phyloP scores from a whole-genome alignment of 2,113 vertebrate species.

The Pseudorectes ferrugineus region DNA sequence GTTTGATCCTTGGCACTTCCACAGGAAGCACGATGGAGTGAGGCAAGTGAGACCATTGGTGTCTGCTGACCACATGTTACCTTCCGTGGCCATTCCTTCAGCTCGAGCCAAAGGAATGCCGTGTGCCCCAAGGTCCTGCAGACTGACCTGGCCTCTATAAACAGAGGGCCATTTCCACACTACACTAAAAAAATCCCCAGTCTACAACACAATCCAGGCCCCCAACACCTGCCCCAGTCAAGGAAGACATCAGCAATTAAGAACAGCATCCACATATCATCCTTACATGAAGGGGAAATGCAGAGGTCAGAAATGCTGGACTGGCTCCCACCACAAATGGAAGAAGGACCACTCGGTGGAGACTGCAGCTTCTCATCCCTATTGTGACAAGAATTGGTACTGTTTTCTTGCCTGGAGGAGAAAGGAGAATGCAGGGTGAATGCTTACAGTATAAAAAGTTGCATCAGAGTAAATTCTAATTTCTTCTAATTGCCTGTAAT shows the following conservation, averaged over 20 bases:
- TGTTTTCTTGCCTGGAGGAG: slow-evolving; percentile 49
- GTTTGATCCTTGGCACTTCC: neutral
- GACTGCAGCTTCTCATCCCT: slow-evolving; percentile 47
- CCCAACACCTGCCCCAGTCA: neutral
- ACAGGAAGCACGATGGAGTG: neutral
- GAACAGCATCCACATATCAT: neutral
- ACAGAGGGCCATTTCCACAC: neutral
- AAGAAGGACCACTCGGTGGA: slow-evolving; percentile 33
- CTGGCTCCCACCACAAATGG: slow-evolving; percentile 62
- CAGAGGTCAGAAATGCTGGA: slow-evolving; percentile 65
- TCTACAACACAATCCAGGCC: neutral
- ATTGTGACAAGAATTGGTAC: slow-evolving; percentile 1
- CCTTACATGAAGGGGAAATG: slow-evolving; percentile 72
- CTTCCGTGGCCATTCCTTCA: neutral
- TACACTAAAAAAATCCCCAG: neutral
- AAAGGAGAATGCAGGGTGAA: neutral
- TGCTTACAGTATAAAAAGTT: neutral
- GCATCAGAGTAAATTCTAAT: neutral
- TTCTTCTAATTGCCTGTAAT: neutral
- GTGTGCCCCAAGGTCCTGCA: neutral
- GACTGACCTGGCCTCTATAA: neutral
- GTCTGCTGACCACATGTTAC: neutral
- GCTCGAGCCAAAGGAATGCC: neutral
- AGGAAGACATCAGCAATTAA: neutral
- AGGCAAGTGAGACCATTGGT: neutral